phyloP scores from a whole-genome alignment of 2,797 vertebrate genomes.

The Oophaga sylvatica region DNA sequence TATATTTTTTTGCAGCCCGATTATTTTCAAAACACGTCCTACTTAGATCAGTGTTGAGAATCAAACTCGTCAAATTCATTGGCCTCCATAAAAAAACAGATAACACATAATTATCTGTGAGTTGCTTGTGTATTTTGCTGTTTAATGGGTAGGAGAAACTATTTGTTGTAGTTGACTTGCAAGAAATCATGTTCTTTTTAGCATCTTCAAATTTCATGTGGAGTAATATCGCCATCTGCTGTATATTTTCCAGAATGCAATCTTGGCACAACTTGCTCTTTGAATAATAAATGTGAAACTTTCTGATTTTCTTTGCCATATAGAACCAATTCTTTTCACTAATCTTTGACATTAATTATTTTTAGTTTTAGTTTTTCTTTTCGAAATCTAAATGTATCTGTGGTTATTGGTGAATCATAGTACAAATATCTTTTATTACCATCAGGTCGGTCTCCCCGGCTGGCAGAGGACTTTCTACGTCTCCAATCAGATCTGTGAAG shows the following conservation, averaged over 20 bases:
- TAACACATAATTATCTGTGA: no score
- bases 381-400: not conserved
- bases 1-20: no score
- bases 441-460: slow-evolving; percentile 89
- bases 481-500: slow-evolving; percentile 91
- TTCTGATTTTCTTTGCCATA: not conserved
- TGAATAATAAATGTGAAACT: not conserved
- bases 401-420: not conserved
- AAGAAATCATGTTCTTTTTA: not conserved
- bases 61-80: no score
- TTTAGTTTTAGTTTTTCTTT: not conserved
- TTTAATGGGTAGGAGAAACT: no score
- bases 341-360: not conserved
- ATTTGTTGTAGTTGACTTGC: not conserved
- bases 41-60: no score
- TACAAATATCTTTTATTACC: slow-evolving; percentile 20
- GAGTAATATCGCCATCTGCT: slow-evolving; percentile 15
- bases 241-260: not conserved
- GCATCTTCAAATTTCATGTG: not conserved
- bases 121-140: no score
- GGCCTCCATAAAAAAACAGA: no score
- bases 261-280: not conserved
- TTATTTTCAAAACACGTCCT: no score
- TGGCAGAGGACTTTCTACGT: slow-evolving; percentile 79
- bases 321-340: not conserved